Percentiles rank a stretch among this genome's conserved stretches.
Evolutionary conservation across 1,140 invertebrate genomes (phyloP).

Genomic region (Aphis craccivora): DNA sequence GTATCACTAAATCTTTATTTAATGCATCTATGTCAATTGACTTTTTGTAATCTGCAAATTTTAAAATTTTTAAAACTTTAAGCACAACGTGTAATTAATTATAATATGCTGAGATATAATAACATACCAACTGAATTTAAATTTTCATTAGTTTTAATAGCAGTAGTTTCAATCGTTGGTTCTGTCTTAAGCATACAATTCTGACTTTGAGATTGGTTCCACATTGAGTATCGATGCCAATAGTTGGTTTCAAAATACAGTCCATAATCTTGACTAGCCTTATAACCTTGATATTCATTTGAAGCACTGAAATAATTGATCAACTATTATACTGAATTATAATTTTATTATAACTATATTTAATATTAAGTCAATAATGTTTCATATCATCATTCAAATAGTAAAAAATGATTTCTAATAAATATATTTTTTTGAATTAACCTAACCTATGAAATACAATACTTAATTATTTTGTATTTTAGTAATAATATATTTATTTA

Average conservation of each 20-base stretch:
- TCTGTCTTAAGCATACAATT: slow-evolving; percentile 25
- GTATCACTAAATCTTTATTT: slow-evolving; percentile 77
- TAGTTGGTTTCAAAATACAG: slow-evolving; percentile 71
- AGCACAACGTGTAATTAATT: neutral
- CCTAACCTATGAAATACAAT: neutral
- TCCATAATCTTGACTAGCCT: slow-evolving; percentile 67
- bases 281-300: slow-evolving; percentile 60
- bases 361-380: too few species aligned
- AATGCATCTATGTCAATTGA: slow-evolving; percentile 76
- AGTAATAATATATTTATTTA: neutral
- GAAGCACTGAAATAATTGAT: slow-evolving; percentile 19
- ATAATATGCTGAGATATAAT: too few species aligned
- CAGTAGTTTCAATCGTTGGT: neutral
- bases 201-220: slow-evolving; percentile 22
- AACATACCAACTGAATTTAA: slow-evolving; percentile 23
- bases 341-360: too few species aligned
- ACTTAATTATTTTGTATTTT: neutral
- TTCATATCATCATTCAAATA: neutral
- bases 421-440: neutral
- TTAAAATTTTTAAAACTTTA: neutral
- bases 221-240: slow-evolving; percentile 33
- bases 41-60: slow-evolving; percentile 75
- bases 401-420: neutral
- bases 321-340: neutral
- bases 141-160: slow-evolving; percentile 8